Evolutionary conservation across 2,888 invertebrate species (phyloP), one percentile per base, ranked within the genome.

Genomic region (Lasius fuliginosus): DNA sequence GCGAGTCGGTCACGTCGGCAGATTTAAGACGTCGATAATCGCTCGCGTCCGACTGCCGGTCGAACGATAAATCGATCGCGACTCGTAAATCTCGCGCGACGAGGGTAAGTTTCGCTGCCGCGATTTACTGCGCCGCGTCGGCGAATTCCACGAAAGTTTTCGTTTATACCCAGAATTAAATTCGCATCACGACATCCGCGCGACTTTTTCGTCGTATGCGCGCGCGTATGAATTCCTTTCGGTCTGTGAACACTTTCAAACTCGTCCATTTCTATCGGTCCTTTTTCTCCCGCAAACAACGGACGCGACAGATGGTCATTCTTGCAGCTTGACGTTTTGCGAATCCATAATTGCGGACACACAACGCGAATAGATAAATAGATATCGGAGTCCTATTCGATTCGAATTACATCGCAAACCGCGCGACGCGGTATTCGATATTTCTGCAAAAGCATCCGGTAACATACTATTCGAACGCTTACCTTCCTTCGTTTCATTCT

Each of bases 161-260:
- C 69, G 46, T 81, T 46, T 46, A 71, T 56, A 60, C 53, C n/a
- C 49, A 64, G 71, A 85, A 88, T 89, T 83, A 75, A 84, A 86
- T 82, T 79, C 87, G 53, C 60, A 64, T 86, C 75, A 83, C 56
- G 58, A 23, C 23, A 53, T 53, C n/a, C 53, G 53, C 23, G 49
- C 11, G 49, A 40, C 40, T 73, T 82, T 82, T 58, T 60, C 68
- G 27, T 8, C 11, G 4, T 4, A 9, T 9, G 15, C 33, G 18
- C 12, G 42, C 36, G 69, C 53, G 30, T 33, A 64, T 36, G 53
- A 76, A 40, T 49, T 23, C 62, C 53, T 60, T 73, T 53, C 69
- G 58, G 12, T 53, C 49, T 8, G 49, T 6, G 27, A 60, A n/a
- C 23, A 36, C 69, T 60, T 65, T 6, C 33, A 5, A 56, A 77